Evolutionary conservation across 2,797 vertebrate species (phyloP), one percentile per base, ranked within the genome.

Genomic region (Onychomys arenicola): DNA sequence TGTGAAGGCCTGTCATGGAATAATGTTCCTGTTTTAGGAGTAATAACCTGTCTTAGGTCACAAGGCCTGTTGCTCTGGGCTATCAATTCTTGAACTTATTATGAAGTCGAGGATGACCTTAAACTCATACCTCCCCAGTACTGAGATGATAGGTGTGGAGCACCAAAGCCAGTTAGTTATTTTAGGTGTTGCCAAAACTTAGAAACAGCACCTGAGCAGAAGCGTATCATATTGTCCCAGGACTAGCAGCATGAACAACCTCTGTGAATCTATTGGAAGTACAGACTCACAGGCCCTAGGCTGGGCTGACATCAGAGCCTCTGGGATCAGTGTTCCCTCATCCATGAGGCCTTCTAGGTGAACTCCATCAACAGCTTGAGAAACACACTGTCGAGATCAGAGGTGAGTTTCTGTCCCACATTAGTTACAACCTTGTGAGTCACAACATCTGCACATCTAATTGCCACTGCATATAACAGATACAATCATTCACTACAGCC

Each of bases 401-500:
- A 96, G 46, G 61, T 76, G 77, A 90, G 57, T 85, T 93, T 96
- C 88, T 93, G 2, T 75, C 81, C 94, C 73, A 92, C 80, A 83
- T 32, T 46, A 94, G 95, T 67, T 92, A 12, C 57, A 92, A 67
- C 80, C 34, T 3, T 59, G 40, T 89, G 78, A 96, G 78, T 97
- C 94, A 97, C 43, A 65, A 23, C 12, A 49, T 96, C 84, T 93
- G 82, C 71, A 89, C 1, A 80, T 92, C 55, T 97, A 92, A 83
- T 34, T 95, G 92, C 40, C 57, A 94, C 75, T 95, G 49, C 71
- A 29, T 81, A 19, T 23, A 93, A 75, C 19, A 95, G 94, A 93
- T 93, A 95, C 76, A 93, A 93, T 52, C 59, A n/a, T 87, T 91
- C 88, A 57, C 87, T 55, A 46, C 17, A 40, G 94, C 52, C 93